phyloP scores from a whole-genome alignment of 2,888 invertebrate species.

The Lymantria dispar region DNA sequence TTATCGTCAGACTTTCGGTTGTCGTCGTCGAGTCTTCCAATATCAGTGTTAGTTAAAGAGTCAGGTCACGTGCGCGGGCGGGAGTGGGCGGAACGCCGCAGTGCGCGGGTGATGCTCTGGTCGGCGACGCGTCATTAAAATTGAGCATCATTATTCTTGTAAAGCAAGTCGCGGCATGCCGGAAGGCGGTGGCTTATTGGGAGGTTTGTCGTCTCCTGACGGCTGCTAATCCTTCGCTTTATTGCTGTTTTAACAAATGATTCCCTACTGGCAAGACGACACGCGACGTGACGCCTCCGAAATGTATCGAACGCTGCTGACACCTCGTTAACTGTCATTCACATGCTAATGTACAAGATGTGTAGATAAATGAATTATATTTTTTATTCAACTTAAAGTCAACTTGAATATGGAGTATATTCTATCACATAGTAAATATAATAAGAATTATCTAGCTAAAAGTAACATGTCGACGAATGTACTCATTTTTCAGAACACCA shows the following conservation, averaged over 20 bases:
- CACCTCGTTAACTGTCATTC: constrained; percentile 10
- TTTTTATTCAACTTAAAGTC: constrained; percentile 3
- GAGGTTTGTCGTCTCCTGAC: constrained; percentile 68
- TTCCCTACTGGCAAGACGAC: constrained; percentile 35
- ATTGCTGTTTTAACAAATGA: constrained; percentile 74
- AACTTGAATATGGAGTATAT: not conserved
- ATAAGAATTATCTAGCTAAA: constrained; percentile 13
- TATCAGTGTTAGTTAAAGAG: constrained; percentile 63
- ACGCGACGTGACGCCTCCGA: constrained; percentile 38
- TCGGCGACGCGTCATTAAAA: constrained; percentile 79
- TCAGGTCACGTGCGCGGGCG: constrained; percentile 65
- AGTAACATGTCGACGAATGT: constrained; percentile 33
- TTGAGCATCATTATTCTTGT: constrained; percentile 81
- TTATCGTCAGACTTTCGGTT: constrained; percentile 79
- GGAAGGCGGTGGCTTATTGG: constrained; percentile 70
- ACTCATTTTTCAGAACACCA: constrained; percentile 46
- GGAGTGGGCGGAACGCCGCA: constrained; percentile 38
- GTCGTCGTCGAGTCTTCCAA: constrained; percentile 69
- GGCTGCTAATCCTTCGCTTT: constrained; percentile 70
- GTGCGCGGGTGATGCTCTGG: constrained; percentile 48
- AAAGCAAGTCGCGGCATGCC: constrained; percentile 66
- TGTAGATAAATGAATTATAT: constrained; percentile 16
- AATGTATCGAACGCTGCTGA: constrained; percentile 24
- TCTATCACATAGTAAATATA: not conserved
- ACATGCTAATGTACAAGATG: constrained; percentile 26